These are phyloP conservation scores for Himantopus leucocephalus DNA, from an alignment of 2,113 vertebrate genomes.

Conservation along the genomic window DNA sequence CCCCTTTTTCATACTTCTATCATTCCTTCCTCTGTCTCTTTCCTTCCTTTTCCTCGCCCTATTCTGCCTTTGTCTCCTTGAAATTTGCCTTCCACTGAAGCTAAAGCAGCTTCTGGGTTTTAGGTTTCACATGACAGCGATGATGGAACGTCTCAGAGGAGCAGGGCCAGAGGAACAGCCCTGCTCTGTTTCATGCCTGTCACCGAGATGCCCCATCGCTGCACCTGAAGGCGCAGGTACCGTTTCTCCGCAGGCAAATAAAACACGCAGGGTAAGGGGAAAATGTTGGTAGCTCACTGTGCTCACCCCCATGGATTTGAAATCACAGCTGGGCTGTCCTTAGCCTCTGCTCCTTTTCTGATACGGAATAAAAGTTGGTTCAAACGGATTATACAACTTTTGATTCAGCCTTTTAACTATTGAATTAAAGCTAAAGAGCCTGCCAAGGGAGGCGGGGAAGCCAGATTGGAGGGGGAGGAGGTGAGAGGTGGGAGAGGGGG, in stretches of 20 bases:
- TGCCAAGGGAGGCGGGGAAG: constrained; percentile 80
- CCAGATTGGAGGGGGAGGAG: constrained; percentile 84
- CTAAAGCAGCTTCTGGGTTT: background rate
- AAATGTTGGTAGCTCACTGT: background rate
- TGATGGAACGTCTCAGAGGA: background rate
- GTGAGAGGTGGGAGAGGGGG: constrained; percentile 81
- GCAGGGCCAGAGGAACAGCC: background rate
- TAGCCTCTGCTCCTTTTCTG: background rate
- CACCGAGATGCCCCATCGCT: background rate
- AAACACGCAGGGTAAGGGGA: rapidly evolving
- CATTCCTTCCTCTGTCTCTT: background rate
- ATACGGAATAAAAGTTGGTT: constrained; percentile 73
- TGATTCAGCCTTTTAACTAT: constrained; percentile 79
- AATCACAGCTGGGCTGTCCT: background rate
- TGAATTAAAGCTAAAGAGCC: constrained; percentile 80
- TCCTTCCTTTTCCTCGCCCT: background rate
- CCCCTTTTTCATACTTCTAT: background rate
- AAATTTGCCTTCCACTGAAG: background rate
- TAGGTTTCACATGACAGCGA: background rate
- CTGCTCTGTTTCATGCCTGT: background rate
- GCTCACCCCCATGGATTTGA: background rate
- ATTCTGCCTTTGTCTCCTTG: background rate
- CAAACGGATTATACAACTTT: constrained; percentile 76
- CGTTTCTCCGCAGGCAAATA: background rate
- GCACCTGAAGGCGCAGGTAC: background rate